Evolutionary conservation across 2,113 vertebrate genomes (phyloP).

Genomic region (Zeus faber): DNA sequence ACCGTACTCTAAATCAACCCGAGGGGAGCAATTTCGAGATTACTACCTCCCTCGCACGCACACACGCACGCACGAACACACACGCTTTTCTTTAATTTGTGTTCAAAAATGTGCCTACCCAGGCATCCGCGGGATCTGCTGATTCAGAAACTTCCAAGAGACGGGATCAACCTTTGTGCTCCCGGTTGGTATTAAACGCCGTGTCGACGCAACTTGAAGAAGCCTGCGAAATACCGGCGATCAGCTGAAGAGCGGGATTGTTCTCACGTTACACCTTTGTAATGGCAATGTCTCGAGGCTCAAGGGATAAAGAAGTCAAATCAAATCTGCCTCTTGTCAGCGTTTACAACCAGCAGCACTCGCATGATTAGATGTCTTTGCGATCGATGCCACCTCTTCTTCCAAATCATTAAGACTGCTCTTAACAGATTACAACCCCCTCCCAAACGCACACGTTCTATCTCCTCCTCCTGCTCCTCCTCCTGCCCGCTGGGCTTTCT

Average conservation of each 20-base stretch:
- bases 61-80: slow-evolving; percentile 34
- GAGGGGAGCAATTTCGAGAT: slow-evolving; percentile 69
- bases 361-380: slow-evolving; percentile 67
- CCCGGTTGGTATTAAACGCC: not conserved
- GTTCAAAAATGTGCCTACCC: slow-evolving; percentile 30
- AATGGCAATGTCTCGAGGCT: slow-evolving; percentile 54
- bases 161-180: not conserved
- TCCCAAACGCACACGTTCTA: slow-evolving; percentile 34
- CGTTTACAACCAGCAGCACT: slow-evolving; percentile 71
- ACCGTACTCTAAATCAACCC: slow-evolving; percentile 68
- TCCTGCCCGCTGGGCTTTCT: slow-evolving; percentile 28
- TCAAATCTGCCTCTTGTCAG: slow-evolving; percentile 72
- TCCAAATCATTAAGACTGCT: slow-evolving; percentile 72
- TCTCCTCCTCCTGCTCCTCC: slow-evolving; percentile 50
- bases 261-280: slow-evolving; percentile 70
- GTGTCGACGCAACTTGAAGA: not conserved
- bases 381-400: slow-evolving; percentile 65
- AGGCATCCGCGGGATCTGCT: slow-evolving; percentile 34
- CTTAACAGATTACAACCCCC: slow-evolving; percentile 69
- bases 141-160: slow-evolving; percentile 21
- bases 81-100: slow-evolving; percentile 45
- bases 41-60: slow-evolving; percentile 60
- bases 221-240: slow-evolving; percentile 33
- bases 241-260: slow-evolving; percentile 56
- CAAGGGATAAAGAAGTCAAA: slow-evolving; percentile 56